These are phyloP conservation scores for Tragelaphus imberbis DNA, from an alignment of 2,113 vertebrate species.

Conservation along the genomic window DNA sequence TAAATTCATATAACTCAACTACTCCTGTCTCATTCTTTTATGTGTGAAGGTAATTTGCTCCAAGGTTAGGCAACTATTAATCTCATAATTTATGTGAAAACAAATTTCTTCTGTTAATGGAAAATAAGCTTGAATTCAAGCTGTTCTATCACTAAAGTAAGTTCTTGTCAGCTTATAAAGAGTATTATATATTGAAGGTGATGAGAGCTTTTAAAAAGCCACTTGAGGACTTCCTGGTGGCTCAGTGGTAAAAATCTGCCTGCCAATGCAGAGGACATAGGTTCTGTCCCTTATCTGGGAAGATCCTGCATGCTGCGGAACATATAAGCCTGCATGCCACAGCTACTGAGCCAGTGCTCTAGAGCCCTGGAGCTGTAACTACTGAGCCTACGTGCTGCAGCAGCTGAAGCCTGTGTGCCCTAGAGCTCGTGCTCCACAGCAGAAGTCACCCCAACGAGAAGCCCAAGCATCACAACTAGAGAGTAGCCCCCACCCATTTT, in stretches of 20 bases:
- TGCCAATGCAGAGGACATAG: not conserved
- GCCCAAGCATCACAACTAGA: not conserved
- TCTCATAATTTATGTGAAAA: not conserved
- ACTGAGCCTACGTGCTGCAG: fast-evolving
- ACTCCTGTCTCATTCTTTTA: not conserved
- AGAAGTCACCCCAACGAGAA: not conserved
- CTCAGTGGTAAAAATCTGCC: not conserved
- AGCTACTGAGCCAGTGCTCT: not conserved
- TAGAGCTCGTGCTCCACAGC: not conserved
- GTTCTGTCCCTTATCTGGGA: not conserved
- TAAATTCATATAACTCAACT: not conserved
- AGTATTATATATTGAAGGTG: not conserved
- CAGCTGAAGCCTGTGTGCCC: not conserved
- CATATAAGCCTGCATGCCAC: not conserved
- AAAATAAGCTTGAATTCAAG: not conserved
- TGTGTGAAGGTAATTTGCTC: not conserved
- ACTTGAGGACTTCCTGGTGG: not conserved
- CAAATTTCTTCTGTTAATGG: not conserved
- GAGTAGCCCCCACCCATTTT: not conserved
- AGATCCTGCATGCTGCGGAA: not conserved
- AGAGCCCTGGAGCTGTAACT: not conserved
- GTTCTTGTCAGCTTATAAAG: not conserved
- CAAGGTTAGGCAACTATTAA: not conserved
- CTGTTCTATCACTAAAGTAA: not conserved
- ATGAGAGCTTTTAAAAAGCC: not conserved